These are phyloP conservation scores for Stegophylla sp. DNA, from an alignment of 2,888 invertebrate genomes.

Conservation along the genomic window DNA sequence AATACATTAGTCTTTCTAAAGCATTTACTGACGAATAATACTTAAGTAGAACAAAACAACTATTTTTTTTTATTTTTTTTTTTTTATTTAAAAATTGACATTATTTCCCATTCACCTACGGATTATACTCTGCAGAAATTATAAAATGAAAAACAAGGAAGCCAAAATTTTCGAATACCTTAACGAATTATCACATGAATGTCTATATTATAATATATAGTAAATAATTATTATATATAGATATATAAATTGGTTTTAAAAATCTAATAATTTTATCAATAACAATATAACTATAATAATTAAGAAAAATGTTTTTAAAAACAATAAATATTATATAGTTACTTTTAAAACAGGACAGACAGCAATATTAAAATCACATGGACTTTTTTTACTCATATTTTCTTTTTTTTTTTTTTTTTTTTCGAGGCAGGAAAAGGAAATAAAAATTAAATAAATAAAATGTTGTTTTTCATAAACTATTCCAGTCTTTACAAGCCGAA, in stretches of 20 bases:
- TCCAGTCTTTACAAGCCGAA: constrained; percentile 57
- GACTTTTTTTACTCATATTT: constrained; percentile 18
- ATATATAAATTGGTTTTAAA: constrained; percentile 57
- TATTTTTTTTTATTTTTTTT: constrained; percentile 52
- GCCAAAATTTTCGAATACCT: constrained; percentile 54
- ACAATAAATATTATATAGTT: constrained; percentile 58
- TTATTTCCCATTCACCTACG: constrained; percentile 57
- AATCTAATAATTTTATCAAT: constrained; percentile 59
- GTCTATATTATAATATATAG: constrained; percentile 57
- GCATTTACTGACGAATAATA: constrained; percentile 58
- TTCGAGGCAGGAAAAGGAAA: constrained; percentile 52
- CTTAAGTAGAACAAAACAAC: constrained; percentile 59
- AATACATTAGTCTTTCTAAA: constrained; percentile 53
- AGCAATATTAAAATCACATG: constrained; percentile 42
- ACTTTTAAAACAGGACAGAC: constrained; percentile 54
- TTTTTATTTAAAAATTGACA: constrained; percentile 58
- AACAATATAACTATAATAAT: constrained; percentile 59
- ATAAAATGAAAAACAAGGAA: constrained; percentile 56
- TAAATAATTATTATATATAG: constrained; percentile 56
- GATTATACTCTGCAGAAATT: constrained; percentile 53
- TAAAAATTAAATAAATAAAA: constrained; percentile 50
- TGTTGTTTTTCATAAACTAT: constrained; percentile 51
- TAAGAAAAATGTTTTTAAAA: constrained; percentile 54
- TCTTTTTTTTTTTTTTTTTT: constrained; percentile 24
- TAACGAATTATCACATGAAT: constrained; percentile 59